Conservation (phyloP, 2,888 invertebrate species). For the Apotomis turbidana region DNA sequence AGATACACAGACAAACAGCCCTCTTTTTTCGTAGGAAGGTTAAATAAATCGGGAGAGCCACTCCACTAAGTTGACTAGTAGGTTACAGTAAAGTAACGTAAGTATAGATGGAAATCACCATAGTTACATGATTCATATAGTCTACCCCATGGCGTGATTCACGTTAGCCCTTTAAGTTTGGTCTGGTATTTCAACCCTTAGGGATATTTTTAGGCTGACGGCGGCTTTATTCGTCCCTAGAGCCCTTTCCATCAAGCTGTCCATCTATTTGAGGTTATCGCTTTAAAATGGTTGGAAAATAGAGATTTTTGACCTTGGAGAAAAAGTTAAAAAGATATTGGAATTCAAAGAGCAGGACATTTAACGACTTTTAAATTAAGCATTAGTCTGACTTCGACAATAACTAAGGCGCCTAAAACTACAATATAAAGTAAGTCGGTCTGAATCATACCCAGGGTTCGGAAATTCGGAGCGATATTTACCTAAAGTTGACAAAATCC, state of each 20-base stretch:
- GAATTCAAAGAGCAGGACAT: neutral
- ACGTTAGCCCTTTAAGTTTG: conserved; percentile 7
- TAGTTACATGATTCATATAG: conserved; percentile 26
- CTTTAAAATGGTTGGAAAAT: conserved; percentile 9
- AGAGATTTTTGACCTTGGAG: conserved; percentile 5
- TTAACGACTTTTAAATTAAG: too few relatives aligned
- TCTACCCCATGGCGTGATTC: conserved; percentile 25
- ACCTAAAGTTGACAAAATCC: too few relatives aligned
- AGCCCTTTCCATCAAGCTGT: conserved; percentile 25
- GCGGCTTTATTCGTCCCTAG: conserved; percentile 31
- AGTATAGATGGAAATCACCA: conserved; percentile 8
- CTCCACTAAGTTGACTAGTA: too few relatives aligned
- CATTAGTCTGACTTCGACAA: too few relatives aligned
- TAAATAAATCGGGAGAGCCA: too few relatives aligned
- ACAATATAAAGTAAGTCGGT: too few relatives aligned
- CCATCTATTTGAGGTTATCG: conserved; percentile 29
- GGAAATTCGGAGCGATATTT: too few relatives aligned
- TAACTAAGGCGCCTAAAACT: too few relatives aligned
- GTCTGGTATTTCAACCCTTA: conserved; percentile 36
- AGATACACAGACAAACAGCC: too few relatives aligned
- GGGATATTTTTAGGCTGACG: conserved; percentile 33
- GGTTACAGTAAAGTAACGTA: neutral
- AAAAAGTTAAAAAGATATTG: neutral
- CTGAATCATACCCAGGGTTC: too few relatives aligned
- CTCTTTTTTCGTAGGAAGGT: too few relatives aligned